These are phyloP conservation scores for Ricordea florida DNA, from an alignment of 92 coral and sea anemone species.

Conservation along the genomic window DNA sequence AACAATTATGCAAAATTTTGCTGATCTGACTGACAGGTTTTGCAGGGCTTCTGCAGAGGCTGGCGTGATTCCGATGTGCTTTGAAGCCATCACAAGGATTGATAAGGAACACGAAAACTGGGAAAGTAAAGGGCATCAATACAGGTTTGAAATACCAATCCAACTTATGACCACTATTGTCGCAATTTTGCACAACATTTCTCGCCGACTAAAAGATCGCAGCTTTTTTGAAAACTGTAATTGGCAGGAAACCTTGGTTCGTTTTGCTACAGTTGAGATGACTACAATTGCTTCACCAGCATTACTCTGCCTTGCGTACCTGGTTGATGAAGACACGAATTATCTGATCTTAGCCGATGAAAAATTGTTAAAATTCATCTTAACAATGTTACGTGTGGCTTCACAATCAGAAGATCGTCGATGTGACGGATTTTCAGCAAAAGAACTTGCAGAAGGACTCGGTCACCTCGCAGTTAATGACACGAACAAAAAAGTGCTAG, in stretches of 20 bases:
- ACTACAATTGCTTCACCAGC: not conserved
- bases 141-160: not conserved
- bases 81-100: not conserved
- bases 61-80: not conserved
- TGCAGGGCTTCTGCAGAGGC: not conserved
- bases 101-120: not conserved
- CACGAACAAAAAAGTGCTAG: conserved; percentile 46
- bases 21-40: not conserved
- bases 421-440: conserved; percentile 35
- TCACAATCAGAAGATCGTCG: conserved; percentile 29
- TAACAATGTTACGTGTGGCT: conserved; percentile 21
- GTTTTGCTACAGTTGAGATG: conserved; percentile 24
- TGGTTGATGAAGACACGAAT: conserved; percentile 50
- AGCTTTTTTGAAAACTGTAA: conserved; percentile 1
- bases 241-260: not conserved
- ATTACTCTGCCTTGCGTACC: conserved; percentile 39
- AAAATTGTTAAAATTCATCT: conserved; percentile 18
- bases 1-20: not conserved
- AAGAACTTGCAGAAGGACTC: conserved; percentile 61
- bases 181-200: conserved; percentile 29
- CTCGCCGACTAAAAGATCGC: conserved; percentile 11
- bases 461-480: conserved; percentile 54
- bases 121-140: not conserved
- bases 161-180: not conserved
- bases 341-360: conserved; percentile 39